Base-by-base conservation (phyloP, 2,888 invertebrate genomes). In the Hypolimnas misippus region DNA sequence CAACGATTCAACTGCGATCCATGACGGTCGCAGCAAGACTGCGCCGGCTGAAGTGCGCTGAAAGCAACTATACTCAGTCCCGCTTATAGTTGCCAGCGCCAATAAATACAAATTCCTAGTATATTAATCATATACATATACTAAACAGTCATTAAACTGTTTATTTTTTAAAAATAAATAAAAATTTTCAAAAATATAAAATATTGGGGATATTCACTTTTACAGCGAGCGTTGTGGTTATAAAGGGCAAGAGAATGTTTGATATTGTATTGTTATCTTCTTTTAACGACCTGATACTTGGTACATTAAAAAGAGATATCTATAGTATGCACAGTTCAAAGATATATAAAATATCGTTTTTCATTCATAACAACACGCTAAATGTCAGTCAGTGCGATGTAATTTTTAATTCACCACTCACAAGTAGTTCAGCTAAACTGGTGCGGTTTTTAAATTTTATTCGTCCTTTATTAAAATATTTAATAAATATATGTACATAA, bases 1-100 rank as follows among this genome's bases (percentile, higher is more conserved):
- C 80, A 74, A 76, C 76, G 66, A 76, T 69, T 85, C 79, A 90
- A 87, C 89, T 87, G 75, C 85, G 84, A 81, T 81, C 88, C 90
- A 90, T 89, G 85, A 76, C 81, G 89, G 80, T 85, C 87, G 86
- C 87, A 86, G 84, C 73, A 76, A 77, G 81, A 89, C 89, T 89
- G 81, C 77, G 72, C 62, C 64, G 71, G 74, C 72, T 77, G 84
- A 83, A 83, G 83, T 83, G 73, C 80, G 85, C 73, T 76, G 53
- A 59, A 62, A 62, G 59, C 38, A 56, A 62, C 49, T 59, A 56
- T 57, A 33, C 55, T 61, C 52, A 14, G 29, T 55, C 51, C 49
- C 52, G 46, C 29, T 49, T 51, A 42, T 57, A 60, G 49, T 62
- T 62, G 65, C 58, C 62, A 59, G 55, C 46, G 5, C 10, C 16